These are phyloP conservation scores for Minunthozetes semirufus DNA, from an alignment of 2,888 invertebrate species.

Conservation along the genomic window DNA sequence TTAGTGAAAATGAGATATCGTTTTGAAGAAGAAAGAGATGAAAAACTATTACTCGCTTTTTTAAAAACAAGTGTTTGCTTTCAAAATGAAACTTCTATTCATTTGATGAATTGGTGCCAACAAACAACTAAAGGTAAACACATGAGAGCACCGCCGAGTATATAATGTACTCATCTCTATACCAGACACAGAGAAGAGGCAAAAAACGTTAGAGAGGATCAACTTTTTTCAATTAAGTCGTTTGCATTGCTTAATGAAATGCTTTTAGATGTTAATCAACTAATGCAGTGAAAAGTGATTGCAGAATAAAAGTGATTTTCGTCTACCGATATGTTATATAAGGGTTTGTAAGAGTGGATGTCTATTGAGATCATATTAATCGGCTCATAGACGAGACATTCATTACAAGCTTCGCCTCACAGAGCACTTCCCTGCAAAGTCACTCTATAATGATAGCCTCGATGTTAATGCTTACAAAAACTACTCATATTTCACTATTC, in stretches of 20 bases:
- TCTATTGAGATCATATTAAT: conserved; percentile 27
- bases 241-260: conserved; percentile 27
- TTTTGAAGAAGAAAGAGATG: background rate
- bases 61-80: conserved; percentile 26
- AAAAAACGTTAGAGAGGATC: conserved; percentile 1
- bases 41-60: background rate
- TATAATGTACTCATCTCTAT: background rate
- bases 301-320: conserved; percentile 24
- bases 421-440: conserved; percentile 1
- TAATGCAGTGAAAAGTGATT: conserved; percentile 31
- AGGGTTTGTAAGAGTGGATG: conserved; percentile 1
- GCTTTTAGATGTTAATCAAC: conserved; percentile 34
- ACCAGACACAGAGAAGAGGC: background rate
- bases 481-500: background rate
- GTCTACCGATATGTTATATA: conserved; percentile 15
- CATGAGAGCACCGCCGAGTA: background rate
- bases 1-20: background rate
- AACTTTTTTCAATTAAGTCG: conserved; percentile 28
- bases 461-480: too few relatives aligned
- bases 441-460: conserved; percentile 9
- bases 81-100: conserved; percentile 27
- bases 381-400: conserved; percentile 12
- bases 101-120: background rate
- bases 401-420: background rate
- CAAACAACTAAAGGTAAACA: conserved; percentile 17